Percentiles rank a stretch among this genome's conserved stretches.
Conservation (phyloP, 2,888 invertebrate genomes). For the Therioaphis trifolii region DNA sequence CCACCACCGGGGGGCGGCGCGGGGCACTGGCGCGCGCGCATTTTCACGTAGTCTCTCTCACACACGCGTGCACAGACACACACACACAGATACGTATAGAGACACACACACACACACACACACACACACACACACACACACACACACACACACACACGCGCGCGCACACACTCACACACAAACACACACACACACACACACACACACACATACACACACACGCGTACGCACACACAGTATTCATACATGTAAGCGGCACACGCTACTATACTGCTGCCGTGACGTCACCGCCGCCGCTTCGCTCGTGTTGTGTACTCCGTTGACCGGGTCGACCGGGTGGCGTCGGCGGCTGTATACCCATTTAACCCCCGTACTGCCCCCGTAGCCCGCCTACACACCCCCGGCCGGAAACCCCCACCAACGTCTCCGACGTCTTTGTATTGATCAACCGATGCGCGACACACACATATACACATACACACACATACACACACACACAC, state of each 20-base stretch:
- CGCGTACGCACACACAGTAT: background rate
- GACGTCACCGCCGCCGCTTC: slow-evolving; percentile 8
- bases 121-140: background rate
- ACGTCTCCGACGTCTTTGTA: slow-evolving; percentile 52
- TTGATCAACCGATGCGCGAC: slow-evolving; percentile 58
- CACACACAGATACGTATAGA: too few relatives aligned
- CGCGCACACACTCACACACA: background rate
- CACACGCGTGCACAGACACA: background rate
- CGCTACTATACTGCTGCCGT: background rate
- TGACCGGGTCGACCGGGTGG: slow-evolving; percentile 28
- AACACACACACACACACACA: background rate
- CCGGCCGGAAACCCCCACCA: background rate
- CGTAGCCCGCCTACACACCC: background rate
- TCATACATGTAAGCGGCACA: too few relatives aligned
- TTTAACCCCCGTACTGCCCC: slow-evolving; percentile 1
- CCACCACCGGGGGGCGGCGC: too few relatives aligned
- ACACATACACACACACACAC: background rate
- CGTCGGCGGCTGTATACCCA: slow-evolving; percentile 1
- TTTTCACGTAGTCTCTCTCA: too few relatives aligned
- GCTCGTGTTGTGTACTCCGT: background rate
- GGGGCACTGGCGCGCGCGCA: background rate
- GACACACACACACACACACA: background rate
- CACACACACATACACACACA: background rate
- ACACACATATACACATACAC: slow-evolving; percentile 4
- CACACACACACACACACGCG: background rate